These are phyloP conservation scores for Ammodytes marinus DNA, from an alignment of 2,113 vertebrate genomes.

Conservation along the genomic window DNA sequence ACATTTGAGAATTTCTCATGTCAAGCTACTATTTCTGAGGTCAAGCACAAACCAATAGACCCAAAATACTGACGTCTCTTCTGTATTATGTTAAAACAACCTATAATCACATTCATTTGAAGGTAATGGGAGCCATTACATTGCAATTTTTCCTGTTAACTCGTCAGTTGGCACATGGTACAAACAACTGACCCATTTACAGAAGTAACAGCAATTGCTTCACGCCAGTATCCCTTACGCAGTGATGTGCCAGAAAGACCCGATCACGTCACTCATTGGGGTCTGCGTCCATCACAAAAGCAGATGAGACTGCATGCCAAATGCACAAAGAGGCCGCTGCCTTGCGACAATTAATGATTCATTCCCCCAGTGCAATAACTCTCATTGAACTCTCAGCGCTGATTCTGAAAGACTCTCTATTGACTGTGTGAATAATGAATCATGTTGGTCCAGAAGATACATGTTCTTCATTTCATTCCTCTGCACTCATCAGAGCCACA, in stretches of 20 bases:
- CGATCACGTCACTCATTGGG: not conserved
- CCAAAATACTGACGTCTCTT: not conserved
- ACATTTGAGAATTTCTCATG: not conserved
- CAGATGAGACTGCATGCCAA: not conserved
- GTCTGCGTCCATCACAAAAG: not conserved
- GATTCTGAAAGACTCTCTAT: slow-evolving; percentile 16
- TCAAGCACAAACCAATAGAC: not conserved
- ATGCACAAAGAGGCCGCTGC: not conserved
- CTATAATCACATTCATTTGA: not conserved
- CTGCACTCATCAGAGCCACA: slow-evolving; percentile 41
- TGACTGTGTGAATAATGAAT: slow-evolving; percentile 43
- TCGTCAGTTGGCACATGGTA: not conserved
- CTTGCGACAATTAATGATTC: slow-evolving; percentile 3
- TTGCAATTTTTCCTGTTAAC: not conserved
- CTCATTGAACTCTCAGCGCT: slow-evolving; percentile 5
- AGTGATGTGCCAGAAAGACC: not conserved
- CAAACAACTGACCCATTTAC: not conserved
- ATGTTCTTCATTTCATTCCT: slow-evolving; percentile 63
- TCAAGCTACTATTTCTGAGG: not conserved
- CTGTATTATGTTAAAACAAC: not conserved
- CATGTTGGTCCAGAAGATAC: slow-evolving; percentile 52
- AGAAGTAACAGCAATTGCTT: not conserved
- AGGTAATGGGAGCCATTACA: not conserved
- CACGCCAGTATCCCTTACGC: slow-evolving; percentile 1
- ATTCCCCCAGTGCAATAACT: not conserved